Conservation (phyloP, 2,888 invertebrate species). For the Xiphydria camelus region DNA sequence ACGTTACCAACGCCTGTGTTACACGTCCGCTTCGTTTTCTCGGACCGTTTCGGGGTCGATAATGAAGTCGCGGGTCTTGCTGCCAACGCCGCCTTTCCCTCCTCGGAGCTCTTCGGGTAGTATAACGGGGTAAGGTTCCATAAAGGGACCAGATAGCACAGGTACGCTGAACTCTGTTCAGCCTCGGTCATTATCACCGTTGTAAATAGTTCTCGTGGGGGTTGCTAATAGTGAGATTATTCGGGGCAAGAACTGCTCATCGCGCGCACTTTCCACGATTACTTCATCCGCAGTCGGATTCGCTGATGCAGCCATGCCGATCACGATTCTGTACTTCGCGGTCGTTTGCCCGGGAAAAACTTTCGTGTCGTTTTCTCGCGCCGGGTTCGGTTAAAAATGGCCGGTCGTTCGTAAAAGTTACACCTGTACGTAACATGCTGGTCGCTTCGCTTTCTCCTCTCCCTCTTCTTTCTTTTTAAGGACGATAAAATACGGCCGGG, state of each 20-base stretch:
- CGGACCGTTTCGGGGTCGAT: not conserved
- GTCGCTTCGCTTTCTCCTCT: too few species aligned
- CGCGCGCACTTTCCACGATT: not conserved
- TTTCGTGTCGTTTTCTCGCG: not conserved
- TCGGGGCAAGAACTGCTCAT: conserved; percentile 10
- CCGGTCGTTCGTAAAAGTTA: too few species aligned
- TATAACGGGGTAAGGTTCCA: conserved; percentile 13
- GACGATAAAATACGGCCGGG: too few species aligned
- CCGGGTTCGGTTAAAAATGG: too few species aligned
- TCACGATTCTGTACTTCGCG: conserved; percentile 1
- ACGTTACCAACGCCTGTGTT: too few species aligned
- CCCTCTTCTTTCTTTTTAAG: too few species aligned
- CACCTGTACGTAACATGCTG: too few species aligned
- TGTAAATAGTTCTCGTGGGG: conserved; percentile 24
- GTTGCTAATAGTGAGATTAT: conserved; percentile 26
- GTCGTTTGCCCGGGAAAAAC: not conserved
- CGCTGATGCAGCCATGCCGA: conserved; percentile 1
- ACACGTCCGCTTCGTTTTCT: too few species aligned
- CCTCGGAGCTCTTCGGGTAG: not conserved
- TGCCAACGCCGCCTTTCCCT: not conserved
- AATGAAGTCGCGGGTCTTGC: not conserved
- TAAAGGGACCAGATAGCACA: conserved; percentile 10
- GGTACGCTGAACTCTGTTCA: conserved; percentile 14
- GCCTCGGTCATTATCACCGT: conserved; percentile 21
- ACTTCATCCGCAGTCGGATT: not conserved